phyloP scores from a whole-genome alignment of 2,113 vertebrate species.

The Eubucco bourcierii region DNA sequence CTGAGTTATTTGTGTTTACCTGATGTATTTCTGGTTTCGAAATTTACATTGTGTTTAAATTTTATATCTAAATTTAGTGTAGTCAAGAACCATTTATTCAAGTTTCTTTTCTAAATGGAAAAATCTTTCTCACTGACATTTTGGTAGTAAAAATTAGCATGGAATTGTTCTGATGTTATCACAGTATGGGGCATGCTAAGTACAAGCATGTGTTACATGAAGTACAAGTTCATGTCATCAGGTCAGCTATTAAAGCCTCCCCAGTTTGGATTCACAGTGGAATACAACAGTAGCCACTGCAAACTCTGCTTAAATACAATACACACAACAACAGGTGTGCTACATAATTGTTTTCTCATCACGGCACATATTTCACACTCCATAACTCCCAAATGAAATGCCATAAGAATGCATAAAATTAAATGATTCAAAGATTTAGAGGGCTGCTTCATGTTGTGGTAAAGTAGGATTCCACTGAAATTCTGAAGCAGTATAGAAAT shows the following conservation, averaged over 20 bases:
- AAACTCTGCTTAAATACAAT: not conserved
- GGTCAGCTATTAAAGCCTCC: constrained; percentile 26
- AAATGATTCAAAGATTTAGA: constrained; percentile 69
- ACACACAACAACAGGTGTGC: constrained; percentile 66
- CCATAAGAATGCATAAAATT: constrained; percentile 68
- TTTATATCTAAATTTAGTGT: not conserved
- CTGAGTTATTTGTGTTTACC: not conserved
- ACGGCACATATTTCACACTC: constrained; percentile 71
- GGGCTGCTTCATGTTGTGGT: constrained; percentile 1
- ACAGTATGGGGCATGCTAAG: not conserved
- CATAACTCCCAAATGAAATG: constrained; percentile 72
- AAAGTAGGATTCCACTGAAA: constrained; percentile 31
- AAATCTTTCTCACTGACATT: not conserved
- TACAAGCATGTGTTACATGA: not conserved
- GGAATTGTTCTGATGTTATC: constrained; percentile 1
- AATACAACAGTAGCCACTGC: constrained; percentile 12
- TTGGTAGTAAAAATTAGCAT: not conserved
- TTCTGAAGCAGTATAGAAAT: constrained; percentile 25
- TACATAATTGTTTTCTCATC: constrained; percentile 72
- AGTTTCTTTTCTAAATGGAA: constrained; percentile 20
- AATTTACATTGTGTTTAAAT: not conserved
- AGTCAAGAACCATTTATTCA: not conserved
- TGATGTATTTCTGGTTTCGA: not conserved
- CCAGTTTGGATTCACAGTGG: not conserved
- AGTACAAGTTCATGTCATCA: not conserved